These are phyloP conservation scores for Pocillopora verrucosa DNA, from an alignment of 64 coral and sea anemone species.

Conservation along the genomic window DNA sequence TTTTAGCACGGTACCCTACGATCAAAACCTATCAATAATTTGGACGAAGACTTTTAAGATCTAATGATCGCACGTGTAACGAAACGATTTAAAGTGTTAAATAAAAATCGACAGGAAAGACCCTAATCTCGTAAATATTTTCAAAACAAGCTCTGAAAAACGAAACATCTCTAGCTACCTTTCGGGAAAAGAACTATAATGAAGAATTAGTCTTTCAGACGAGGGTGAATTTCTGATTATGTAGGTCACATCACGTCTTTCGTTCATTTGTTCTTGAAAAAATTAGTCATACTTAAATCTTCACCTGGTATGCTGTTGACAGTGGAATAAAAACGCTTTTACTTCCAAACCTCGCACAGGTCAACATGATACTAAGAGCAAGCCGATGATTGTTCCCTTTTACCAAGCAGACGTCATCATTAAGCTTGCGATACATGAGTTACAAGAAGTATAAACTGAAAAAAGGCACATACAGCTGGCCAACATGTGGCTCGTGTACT, in stretches of 20 bases:
- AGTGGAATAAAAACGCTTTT: conserved; percentile 5
- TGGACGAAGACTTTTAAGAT: too few species aligned
- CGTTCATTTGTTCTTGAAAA: neutral
- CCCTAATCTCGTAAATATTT: too few species aligned
- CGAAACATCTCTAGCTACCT: too few species aligned
- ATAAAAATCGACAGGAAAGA: too few species aligned
- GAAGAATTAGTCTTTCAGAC: too few species aligned
- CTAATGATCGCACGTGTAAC: too few species aligned
- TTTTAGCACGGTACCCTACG: too few species aligned
- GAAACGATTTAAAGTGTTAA: too few species aligned
- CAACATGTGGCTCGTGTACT: neutral
- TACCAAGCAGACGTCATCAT: neutral
- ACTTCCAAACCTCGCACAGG: neutral
- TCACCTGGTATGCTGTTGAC: conserved; percentile 23
- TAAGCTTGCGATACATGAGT: neutral
- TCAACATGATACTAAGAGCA: conserved; percentile 9
- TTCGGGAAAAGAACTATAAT: too few species aligned
- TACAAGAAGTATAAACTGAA: neutral
- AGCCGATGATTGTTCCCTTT: neutral
- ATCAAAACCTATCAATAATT: too few species aligned
- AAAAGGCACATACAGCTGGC: neutral
- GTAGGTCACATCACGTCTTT: neutral
- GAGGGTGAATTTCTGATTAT: too few species aligned
- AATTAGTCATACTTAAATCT: neutral
- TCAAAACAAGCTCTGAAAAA: too few species aligned